Evolutionary conservation across 2,888 invertebrate genomes (phyloP), one percentile per base, ranked within the genome.

Genomic region (Julus scanicus): DNA sequence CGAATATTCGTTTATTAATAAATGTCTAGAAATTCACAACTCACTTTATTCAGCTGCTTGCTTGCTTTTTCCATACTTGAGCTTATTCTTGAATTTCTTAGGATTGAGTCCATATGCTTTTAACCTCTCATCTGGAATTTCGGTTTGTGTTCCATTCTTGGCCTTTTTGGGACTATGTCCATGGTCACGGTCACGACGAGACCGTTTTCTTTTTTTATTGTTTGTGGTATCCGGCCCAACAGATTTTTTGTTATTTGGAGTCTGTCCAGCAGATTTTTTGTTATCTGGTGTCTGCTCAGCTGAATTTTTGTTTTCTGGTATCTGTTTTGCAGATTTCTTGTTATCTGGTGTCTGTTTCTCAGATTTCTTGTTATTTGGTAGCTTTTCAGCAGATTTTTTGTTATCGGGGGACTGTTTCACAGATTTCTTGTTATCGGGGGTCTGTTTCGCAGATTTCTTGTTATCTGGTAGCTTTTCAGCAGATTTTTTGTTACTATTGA

Each of bases 21-120:
- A 63, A 63, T 63, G 17, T 63, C 5, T 53, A n/a, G 17, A n/a
- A n/a, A 63, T 63, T 63, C n/a, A 17, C 63, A 63, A 63, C 20
- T 63, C n/a, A n/a, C 63, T 3, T 63, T n/a, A n/a, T 20, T 63
- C n/a, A 4, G 63, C 63, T n/a, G 63, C 63, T n/a, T 63, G 63
- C 8, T 63, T 53, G 53, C 11, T 53, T 15, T 53, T 63, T n/a
- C 63, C 63, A 20, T 63, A 63, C 17, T 87, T 84, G 5, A 80
- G 84, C 92, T 95, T 96, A 91, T 95, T 95, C 91, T 95, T 95
- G 91, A 96, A 97, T 91, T 97, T 97, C 91, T 96, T 97, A 0
- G 97, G 97, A 93, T 97, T 98, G 71, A 98, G 94, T 88, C 98
- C 98, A 92, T 97, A 99, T 0, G 98, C 98, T 91, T 95, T 94